Percentiles rank a stretch among this genome's conserved stretches.
Conservation (phyloP, 2,888 invertebrate species). For the Nesidiocoris tenuis region DNA sequence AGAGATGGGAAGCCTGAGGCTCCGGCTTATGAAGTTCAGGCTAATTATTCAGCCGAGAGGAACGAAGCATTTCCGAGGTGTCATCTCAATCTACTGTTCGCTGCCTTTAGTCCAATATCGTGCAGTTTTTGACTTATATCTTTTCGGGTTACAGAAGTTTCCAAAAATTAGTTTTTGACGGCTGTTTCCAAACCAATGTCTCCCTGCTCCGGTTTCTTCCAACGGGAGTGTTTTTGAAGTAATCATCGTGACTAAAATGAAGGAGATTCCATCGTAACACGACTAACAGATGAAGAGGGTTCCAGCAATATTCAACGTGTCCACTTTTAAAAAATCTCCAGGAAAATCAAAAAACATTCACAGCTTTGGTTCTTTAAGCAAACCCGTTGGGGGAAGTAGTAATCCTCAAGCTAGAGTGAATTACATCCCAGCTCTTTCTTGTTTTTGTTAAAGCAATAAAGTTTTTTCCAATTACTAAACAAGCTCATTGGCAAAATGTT, state of each 20-base stretch:
- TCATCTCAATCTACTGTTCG: not conserved
- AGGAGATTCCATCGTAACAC: no score
- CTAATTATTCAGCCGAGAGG: not conserved
- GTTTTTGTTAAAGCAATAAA: no score
- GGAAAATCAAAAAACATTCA: conserved; percentile 6
- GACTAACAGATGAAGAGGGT: conserved; percentile 3
- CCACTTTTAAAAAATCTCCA: conserved; percentile 5
- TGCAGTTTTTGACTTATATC: no score
- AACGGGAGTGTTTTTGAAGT: no score
- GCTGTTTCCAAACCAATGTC: no score
- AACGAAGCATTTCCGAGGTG: not conserved
- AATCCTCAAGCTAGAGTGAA: not conserved
- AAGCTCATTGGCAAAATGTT: no score
- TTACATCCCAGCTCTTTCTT: not conserved
- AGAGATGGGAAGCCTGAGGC: not conserved
- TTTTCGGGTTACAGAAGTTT: no score
- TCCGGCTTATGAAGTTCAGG: not conserved
- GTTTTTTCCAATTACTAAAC: not conserved
- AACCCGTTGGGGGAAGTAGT: not conserved
- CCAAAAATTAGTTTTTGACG: no score
- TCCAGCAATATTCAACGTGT: conserved; percentile 1
- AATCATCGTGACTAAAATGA: no score
- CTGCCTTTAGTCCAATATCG: no score
- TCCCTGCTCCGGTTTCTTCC: no score
- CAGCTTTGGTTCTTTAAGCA: not conserved